These are phyloP conservation scores for Drosophila melanocephala DNA, from an alignment of 2,888 invertebrate species.

Conservation along the genomic window DNA sequence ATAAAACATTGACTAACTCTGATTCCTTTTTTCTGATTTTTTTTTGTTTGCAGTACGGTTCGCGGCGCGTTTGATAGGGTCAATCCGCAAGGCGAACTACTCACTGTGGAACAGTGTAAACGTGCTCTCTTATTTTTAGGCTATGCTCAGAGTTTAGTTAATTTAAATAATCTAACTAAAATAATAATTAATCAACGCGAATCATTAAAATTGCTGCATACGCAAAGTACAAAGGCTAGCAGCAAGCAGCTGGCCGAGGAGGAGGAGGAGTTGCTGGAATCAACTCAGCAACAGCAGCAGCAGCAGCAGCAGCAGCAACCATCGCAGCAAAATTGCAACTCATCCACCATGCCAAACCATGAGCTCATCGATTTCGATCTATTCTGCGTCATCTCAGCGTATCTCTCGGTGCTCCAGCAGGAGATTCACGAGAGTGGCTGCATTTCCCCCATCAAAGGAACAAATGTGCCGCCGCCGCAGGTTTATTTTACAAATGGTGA, in stretches of 20 bases:
- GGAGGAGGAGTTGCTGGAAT: background rate
- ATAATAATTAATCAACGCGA: conserved; percentile 83
- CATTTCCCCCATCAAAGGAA: conserved; percentile 85
- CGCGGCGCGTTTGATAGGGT: conserved; percentile 86
- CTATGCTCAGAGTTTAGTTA: conserved; percentile 85
- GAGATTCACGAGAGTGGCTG: conserved; percentile 86
- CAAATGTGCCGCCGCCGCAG: conserved; percentile 85
- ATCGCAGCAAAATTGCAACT: conserved; percentile 14
- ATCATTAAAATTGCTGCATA: conserved; percentile 75
- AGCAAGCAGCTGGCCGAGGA: conserved; percentile 19
- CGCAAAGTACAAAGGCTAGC: conserved; percentile 63
- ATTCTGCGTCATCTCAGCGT: conserved; percentile 85
- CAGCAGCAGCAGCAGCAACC: background rate
- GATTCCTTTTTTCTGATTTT: background rate
- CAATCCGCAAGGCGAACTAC: conserved; percentile 81
- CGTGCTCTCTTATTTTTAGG: conserved; percentile 85
- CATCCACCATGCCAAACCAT: conserved; percentile 33
- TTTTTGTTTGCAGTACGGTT: conserved; percentile 79
- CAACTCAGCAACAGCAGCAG: conserved; percentile 6
- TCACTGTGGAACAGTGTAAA: conserved; percentile 85
- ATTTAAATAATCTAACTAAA: conserved; percentile 84
- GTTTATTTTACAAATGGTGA: conserved; percentile 85
- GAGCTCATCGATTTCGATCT: conserved; percentile 84
- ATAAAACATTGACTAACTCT: background rate
- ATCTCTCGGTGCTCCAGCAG: conserved; percentile 85